phyloP scores from a whole-genome alignment of 92 coral and sea anemone species.

The Siderastrea siderea region DNA sequence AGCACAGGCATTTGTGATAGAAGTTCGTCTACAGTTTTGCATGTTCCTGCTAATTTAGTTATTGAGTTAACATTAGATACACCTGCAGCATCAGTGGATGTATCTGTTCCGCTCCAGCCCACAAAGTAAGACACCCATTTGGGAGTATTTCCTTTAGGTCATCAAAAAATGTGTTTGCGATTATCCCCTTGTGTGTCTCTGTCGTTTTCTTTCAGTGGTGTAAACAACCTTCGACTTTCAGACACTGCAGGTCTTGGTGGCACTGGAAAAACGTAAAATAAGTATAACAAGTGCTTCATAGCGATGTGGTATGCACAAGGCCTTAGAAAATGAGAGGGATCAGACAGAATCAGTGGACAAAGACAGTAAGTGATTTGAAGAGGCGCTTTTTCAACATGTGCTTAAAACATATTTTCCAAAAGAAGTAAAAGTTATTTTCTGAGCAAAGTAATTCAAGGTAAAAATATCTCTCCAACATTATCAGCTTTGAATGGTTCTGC shows the following conservation, averaged over 20 bases:
- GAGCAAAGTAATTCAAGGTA: too few relatives aligned
- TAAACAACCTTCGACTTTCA: not conserved
- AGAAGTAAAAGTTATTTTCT: too few relatives aligned
- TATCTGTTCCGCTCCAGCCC: not conserved
- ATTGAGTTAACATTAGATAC: not conserved
- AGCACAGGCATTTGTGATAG: slow-evolving; percentile 38
- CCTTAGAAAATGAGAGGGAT: not conserved
- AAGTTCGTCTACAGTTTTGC: slow-evolving; percentile 38
- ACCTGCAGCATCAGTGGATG: not conserved
- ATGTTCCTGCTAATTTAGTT: not conserved
- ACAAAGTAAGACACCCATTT: not conserved
- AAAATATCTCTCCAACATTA: too few relatives aligned
- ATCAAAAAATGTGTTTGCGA: not conserved
- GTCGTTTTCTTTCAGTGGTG: not conserved
- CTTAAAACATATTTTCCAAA: too few relatives aligned
- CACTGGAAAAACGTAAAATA: not conserved
- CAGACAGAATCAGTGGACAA: too few relatives aligned
- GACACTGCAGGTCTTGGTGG: slow-evolving; percentile 19
- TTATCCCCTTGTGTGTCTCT: not conserved
- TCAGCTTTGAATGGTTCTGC: too few relatives aligned
- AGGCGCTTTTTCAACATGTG: too few relatives aligned
- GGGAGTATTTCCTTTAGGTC: not conserved
- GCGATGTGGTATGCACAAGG: not conserved
- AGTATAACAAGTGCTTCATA: not conserved
- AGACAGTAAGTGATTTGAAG: too few relatives aligned